Evolutionary conservation across 2,797 vertebrate species (phyloP).

Genomic region (Petrocephalus schoutedeni): DNA sequence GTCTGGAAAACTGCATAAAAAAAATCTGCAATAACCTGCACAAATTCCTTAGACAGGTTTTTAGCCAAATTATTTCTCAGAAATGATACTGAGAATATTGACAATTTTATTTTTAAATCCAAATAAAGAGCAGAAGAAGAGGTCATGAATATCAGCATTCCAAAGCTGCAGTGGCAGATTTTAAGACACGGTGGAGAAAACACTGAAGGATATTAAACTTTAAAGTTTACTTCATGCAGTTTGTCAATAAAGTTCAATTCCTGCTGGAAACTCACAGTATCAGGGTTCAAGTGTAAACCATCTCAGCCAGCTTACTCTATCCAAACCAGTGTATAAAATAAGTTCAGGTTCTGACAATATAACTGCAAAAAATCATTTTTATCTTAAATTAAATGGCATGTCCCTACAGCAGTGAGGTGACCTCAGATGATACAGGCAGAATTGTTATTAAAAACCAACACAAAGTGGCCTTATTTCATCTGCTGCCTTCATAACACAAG

Average conservation of each 20-base stretch:
- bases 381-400: background rate
- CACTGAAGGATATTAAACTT: background rate
- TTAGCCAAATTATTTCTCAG: background rate
- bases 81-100: background rate
- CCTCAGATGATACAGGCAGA: background rate
- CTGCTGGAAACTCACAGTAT: background rate
- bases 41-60: background rate
- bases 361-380: background rate
- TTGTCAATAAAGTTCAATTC: background rate
- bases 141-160: background rate
- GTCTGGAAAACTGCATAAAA: background rate
- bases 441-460: background rate
- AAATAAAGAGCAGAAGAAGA: background rate
- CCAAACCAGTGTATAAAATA: background rate
- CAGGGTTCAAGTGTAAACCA: background rate
- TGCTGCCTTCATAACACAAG: background rate
- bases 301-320: background rate
- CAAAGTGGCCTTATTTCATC: background rate
- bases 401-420: background rate
- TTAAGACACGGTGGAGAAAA: background rate
- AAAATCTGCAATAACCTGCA: background rate
- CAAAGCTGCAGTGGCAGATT: background rate
- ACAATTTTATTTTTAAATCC: background rate
- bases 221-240: background rate
- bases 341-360: background rate